These are phyloP conservation scores for Anisognathus igniventris DNA, from an alignment of 2,797 vertebrate genomes.

Conservation along the genomic window DNA sequence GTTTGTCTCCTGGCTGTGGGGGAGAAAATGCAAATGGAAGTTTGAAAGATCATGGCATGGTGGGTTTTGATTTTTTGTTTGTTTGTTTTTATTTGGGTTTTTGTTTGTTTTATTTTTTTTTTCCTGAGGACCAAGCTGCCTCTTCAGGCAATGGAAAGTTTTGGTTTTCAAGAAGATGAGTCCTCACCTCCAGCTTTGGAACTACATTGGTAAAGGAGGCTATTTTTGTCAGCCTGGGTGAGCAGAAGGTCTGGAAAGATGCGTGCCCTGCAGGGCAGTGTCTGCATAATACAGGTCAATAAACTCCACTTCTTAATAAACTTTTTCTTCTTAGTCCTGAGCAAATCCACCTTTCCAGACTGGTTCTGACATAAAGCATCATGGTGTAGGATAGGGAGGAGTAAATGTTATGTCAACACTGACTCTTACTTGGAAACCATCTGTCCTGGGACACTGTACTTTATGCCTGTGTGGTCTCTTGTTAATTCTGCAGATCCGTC, in stretches of 20 bases:
- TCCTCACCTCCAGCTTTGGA: not conserved
- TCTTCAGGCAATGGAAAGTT: not conserved
- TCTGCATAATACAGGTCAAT: not conserved
- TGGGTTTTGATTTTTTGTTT: not conserved
- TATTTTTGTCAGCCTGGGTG: not conserved
- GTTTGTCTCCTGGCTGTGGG: not conserved
- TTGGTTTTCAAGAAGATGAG: not conserved
- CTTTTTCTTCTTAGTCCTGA: not conserved
- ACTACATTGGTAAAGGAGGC: not conserved
- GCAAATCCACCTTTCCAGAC: not conserved
- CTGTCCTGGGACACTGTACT: not conserved
- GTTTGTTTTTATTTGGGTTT: not conserved
- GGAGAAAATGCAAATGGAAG: not conserved
- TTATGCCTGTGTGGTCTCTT: not conserved
- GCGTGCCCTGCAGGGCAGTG: rapidly evolving
- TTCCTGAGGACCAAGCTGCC: not conserved
- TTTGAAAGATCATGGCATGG: not conserved
- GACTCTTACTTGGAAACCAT: not conserved
- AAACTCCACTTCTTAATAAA: not conserved
- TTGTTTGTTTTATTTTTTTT: not conserved
- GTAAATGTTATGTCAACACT: not conserved
- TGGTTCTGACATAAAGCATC: not conserved
- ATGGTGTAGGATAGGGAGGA: not conserved
- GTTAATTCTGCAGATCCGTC: not conserved
- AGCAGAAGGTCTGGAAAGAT: not conserved